Evolutionary conservation across 2,113 vertebrate species (phyloP), one percentile per base, ranked within the genome.

Genomic region (Alosa alosa): DNA sequence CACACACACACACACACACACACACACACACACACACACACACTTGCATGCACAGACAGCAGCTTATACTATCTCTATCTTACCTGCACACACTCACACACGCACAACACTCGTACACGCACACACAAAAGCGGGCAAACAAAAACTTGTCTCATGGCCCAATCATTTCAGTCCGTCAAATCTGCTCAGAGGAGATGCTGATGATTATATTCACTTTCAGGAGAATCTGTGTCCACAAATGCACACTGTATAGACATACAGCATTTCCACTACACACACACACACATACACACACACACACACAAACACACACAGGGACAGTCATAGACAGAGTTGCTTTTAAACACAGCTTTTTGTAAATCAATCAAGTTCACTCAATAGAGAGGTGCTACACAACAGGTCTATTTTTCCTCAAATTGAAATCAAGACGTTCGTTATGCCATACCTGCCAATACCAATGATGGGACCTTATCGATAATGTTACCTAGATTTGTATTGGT

Each of bases 371-470:
- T 90, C 91, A 91, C 90, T 93, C 90, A 88, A 92, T 92, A 90
- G 86, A 85, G 81, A 88, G 83, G 18, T 31, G 72, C 39, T 44
- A 45, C 49, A 85, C 82, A 89, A 84, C 85, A 88, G 84, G 86
- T 87, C 81, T 84, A 75, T 81, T 83, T 85, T 36, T 45, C 83
- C 78, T 81, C 82, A n/a, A 81, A 89, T 89, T 87, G 86, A 88
- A 87, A 93, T 93, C 94, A 93, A 94, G 93, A 88, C 88, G 92
- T 94, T 93, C 90, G 90, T 92, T 90, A 87, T 86, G 83, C 88
- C 87, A 15, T 87, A 89, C 91, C 93, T 94, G 93, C 88, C 94
- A 94, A 94, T 95, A 94, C 91, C 93, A 93, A 92, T 94, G 93
- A 94, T 91, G 88, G 89, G 92, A 81, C 90, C 90, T 87, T 91